Evolutionary conservation across 1,140 invertebrate genomes (phyloP), one percentile per base, ranked within the genome.

Genomic region (Drosophila watanabei): DNA sequence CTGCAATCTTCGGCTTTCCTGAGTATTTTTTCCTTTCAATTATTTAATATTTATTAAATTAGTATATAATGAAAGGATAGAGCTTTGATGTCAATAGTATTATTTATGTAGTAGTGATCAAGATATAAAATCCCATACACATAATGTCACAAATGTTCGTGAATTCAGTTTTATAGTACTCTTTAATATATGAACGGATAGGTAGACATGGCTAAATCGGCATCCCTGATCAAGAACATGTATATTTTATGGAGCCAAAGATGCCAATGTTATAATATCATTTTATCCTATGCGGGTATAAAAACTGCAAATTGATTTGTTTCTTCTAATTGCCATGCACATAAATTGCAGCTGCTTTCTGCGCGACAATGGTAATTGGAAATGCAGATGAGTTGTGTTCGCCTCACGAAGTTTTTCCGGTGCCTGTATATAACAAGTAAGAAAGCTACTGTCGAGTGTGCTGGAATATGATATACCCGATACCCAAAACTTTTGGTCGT

Each of bases 331-430:
- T 88, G 85, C 66, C 80, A 88, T 88, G 84, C 52, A 52, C 85
- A 88, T 85, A 85, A 88, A 90, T 89, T 88, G 69, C 85, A 88
- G 73, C 72, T 75, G 64, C 66, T 79, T 75, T 71, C 46, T 54
- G 68, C 59, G 51, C 63, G 62, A 65, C 59, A 65, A 45, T 64
- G 71, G 60, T 78, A 78, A 88, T 88, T 88, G 85, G 85, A 83
- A 88, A 88, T 88, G 85, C 81, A 88, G 86, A 88, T 88, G 78
- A 88, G 85, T 73, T 77, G 61, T 54, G 71, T 69, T 76, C 82
- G 71, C 59, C 61, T 52, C 62, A 52, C 43, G 54, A 71, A 79
- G 76, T 83, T 75, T 82, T 82, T 48, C 69, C 57, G 20, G 49
- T 51, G 39, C 60, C 68, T 79, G 72, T 54, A 69, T 52, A 70